phyloP scores from a whole-genome alignment of 2,113 vertebrate genomes.

The Lasiurus cinereus region DNA sequence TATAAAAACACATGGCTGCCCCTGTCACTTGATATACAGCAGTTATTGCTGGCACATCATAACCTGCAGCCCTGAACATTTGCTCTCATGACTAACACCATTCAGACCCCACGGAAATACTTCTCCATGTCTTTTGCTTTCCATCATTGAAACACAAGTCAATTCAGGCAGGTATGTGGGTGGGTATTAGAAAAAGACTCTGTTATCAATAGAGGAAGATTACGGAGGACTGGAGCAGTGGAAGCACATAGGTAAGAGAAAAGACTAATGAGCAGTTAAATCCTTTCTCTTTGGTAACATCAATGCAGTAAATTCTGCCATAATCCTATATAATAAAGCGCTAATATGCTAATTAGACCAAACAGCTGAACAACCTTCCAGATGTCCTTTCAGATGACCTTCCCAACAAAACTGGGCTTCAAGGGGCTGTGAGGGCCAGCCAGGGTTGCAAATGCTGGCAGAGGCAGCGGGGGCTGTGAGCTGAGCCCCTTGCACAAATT shows the following conservation, averaged over 20 bases:
- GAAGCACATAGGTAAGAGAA: not conserved
- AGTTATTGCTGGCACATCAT: not conserved
- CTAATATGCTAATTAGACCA: no score
- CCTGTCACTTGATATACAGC: slow-evolving; percentile 28
- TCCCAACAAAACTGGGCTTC: no score
- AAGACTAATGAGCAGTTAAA: slow-evolving; percentile 32
- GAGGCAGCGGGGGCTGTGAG: no score
- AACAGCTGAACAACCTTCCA: no score
- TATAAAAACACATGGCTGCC: not conserved
- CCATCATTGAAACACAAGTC: not conserved
- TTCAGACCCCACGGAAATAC: not conserved
- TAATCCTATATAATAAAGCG: not conserved
- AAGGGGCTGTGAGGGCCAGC: no score
- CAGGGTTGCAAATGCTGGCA: no score
- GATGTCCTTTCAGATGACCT: no score
- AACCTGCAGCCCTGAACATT: not conserved
- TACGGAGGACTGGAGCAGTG: not conserved
- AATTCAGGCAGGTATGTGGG: not conserved
- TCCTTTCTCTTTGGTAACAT: not conserved
- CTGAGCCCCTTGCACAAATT: no score
- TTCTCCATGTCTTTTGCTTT: not conserved
- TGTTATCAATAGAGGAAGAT: not conserved
- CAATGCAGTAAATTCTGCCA: not conserved
- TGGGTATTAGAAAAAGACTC: not conserved
- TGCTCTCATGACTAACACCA: not conserved